phyloP scores from a whole-genome alignment of 2,888 invertebrate species.

The Zaprionus obscuricornis region DNA sequence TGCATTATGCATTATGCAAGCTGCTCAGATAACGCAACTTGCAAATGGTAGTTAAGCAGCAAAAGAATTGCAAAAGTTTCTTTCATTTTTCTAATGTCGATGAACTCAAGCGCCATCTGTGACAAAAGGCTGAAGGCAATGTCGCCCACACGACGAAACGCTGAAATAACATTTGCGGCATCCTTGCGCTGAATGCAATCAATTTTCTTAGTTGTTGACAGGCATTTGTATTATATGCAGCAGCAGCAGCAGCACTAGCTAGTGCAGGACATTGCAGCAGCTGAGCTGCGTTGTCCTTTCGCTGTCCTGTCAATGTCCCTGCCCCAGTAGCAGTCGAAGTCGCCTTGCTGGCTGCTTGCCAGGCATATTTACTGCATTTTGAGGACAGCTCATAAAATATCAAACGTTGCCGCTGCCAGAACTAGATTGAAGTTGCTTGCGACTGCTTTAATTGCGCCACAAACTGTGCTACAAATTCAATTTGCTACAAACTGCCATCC shows the following conservation, averaged over 20 bases:
- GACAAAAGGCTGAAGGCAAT: background rate
- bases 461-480: slow-evolving; percentile 61
- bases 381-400: slow-evolving; percentile 60
- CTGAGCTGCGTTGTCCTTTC: background rate
- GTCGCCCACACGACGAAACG: slow-evolving; percentile 27
- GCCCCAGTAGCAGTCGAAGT: too few relatives aligned
- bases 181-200: slow-evolving; percentile 51
- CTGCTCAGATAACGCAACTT: too few relatives aligned
- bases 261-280: slow-evolving; percentile 36
- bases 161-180: slow-evolving; percentile 36
- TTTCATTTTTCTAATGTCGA: slow-evolving; percentile 39
- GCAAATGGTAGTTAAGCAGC: too few relatives aligned
- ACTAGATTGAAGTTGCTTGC: slow-evolving; percentile 27
- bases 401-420: background rate
- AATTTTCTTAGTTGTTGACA: slow-evolving; percentile 63
- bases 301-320: too few relatives aligned
- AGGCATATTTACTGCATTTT: slow-evolving; percentile 65
- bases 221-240: slow-evolving; percentile 42
- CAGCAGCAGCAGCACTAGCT: slow-evolving; percentile 13
- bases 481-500: slow-evolving; percentile 28
- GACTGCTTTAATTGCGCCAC: slow-evolving; percentile 66
- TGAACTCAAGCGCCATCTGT: slow-evolving; percentile 51
- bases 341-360: slow-evolving; percentile 64
- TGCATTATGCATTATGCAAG: too few relatives aligned
- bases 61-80: background rate